Base-by-base conservation (phyloP, 2,888 invertebrate genomes). In the Helicoverpa assulta region DNA sequence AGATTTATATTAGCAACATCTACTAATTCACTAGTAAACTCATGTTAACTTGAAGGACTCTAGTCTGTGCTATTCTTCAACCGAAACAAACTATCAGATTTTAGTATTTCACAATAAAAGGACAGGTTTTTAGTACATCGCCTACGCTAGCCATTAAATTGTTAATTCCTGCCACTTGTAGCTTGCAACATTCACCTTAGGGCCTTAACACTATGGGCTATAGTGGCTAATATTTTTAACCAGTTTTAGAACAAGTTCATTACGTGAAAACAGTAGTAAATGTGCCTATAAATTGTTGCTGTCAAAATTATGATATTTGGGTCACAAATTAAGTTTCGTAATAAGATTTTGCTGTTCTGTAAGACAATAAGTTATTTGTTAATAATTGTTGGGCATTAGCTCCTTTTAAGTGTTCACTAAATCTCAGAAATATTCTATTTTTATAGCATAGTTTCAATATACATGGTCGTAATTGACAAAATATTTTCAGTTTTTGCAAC, bases 51-150 rank as follows among this genome's bases (percentile, higher is more conserved):
- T 18, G 52, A 52, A 52, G 52, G 52, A 53, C 26, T 19, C 10
- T 1, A 18, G 21, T 29, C 47, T 14, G n/a, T 12, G 21, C 5
- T 37, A 52, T 40, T 52, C 50, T 60, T 21, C n/a, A 54, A 62
- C 47, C 14, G 40, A 66, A 72, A 52, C 54, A 43, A 77, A 68
- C 75, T 58, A 76, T 68, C 47, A 50, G 63, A 79, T 75, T 67
- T 70, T 52, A 52, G 6, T 19, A 67, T 76, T 76, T 61, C 71
- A 60, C 62, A 80, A 80, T 76, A 56, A 71, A 71, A 59, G 63
- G 58, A 80, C 80, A 76, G 19, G 61, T 76, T 59, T 53, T 37
- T 51, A 52, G 67, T 70, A 51, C 78, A 78, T 80, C 80, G 78
- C 78, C 78, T 78, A 78, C 78, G 72, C 76, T 40, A 0, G 16